Base-by-base conservation (phyloP, 2,113 vertebrate genomes). In the Pachycephala philippinensis region DNA sequence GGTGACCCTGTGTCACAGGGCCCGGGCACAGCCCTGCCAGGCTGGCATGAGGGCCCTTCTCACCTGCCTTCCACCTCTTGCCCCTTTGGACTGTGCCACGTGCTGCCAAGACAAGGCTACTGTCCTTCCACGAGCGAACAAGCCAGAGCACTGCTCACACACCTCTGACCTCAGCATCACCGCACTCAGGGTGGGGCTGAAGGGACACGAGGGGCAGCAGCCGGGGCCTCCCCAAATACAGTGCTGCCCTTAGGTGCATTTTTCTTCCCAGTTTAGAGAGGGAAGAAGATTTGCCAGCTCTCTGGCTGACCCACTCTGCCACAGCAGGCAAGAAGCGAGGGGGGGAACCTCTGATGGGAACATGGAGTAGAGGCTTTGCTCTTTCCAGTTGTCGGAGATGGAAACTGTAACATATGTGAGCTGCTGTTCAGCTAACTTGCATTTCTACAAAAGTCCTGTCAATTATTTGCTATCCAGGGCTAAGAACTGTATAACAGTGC, bases 101-200 rank as follows among this genome's bases (percentile, higher is more conserved):
- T 8, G 22, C 75, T 79, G 52, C 45, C 91, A 37, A 37, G 69
- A 44, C 40, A 60, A 52, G 57, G 44, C 35, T 20, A 15, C 44
- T n/a, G 39, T 31, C 37, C 35, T 68, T 33, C 26, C 10, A 0
- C 0, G 1, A 54, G 72, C 0, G 0, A 87, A 37, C 35, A 54
- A 66, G 31, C 15, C 7, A 1, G 39, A 59, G 49, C 53, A 17
- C 35, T 35, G 64, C 68, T 87, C 50, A 13, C 33, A 44, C 0
- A 0, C 15, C 69, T 28, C 50, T 12, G 6, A 42, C 56, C 45
- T 56, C 6, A 1, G 44, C 77, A 26, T 22, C 35, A 5, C 57
- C 0, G 0, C 35, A 10, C 42, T 35, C 42, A 20, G 2, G 1
- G 16, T 17, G 31, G 63, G 42, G 69, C 52, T 15, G 21, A 86